Percentiles rank a stretch among this genome's conserved stretches.
phyloP scores from a whole-genome alignment of 2,888 invertebrate species.

The Troilus luridus region DNA sequence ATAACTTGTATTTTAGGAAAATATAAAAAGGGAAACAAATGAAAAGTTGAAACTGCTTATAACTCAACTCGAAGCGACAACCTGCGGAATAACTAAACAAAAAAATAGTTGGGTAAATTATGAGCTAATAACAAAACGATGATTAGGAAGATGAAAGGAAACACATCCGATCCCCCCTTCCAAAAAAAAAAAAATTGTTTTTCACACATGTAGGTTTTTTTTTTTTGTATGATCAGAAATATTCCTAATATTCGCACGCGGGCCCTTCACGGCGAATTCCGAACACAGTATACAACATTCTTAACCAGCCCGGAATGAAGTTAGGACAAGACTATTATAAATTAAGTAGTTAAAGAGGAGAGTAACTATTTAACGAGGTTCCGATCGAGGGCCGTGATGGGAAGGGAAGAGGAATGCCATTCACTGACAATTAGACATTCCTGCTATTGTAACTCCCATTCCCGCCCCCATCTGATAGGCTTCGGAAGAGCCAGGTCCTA shows the following conservation, averaged over 20 bases:
- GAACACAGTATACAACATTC: neutral
- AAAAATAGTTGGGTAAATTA: too few relatives aligned
- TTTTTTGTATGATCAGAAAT: neutral
- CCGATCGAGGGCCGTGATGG: conserved; percentile 4
- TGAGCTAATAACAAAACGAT: too few relatives aligned
- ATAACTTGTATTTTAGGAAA: too few relatives aligned
- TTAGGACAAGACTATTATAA: conserved; percentile 2
- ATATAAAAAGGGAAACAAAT: too few relatives aligned
- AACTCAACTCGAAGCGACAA: too few relatives aligned
- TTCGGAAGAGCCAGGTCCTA: neutral
- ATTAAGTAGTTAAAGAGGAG: neutral
- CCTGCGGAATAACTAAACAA: too few relatives aligned
- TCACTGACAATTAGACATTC: conserved; percentile 43
- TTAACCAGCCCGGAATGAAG: neutral
- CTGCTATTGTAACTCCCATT: neutral
- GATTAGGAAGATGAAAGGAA: too few relatives aligned
- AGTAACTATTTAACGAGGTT: conserved; percentile 13
- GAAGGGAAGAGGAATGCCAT: neutral
- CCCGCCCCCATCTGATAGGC: neutral
- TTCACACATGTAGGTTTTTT: neutral
- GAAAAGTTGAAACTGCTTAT: too few relatives aligned
- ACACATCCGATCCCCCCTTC: too few relatives aligned
- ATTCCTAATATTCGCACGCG: neutral
- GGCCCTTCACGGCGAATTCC: neutral
- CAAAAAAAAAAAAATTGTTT: too few relatives aligned